Evolutionary conservation across 1,140 invertebrate genomes (phyloP).

Genomic region (Lepidostoma basale): DNA sequence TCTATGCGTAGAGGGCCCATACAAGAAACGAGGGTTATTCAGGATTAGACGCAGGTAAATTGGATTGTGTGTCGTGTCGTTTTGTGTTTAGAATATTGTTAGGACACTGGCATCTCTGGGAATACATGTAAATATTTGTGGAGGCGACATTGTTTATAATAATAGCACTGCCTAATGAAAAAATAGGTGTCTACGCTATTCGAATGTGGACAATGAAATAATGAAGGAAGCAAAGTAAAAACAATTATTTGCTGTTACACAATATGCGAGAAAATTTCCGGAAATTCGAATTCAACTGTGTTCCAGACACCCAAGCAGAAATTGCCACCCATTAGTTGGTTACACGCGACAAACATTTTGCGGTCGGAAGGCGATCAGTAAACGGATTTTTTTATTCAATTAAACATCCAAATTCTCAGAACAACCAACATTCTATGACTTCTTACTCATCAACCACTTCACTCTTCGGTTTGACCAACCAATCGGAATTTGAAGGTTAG

Average conservation of each 20-base stretch:
- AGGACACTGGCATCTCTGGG: not conserved
- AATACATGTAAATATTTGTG: too few relatives aligned
- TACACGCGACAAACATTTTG: not conserved
- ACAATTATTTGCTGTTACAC: too few relatives aligned
- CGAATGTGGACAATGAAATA: too few relatives aligned
- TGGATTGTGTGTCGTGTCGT: slow-evolving; percentile 16
- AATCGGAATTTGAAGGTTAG: too few relatives aligned
- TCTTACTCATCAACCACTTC: not conserved
- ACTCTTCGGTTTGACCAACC: too few relatives aligned
- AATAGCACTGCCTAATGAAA: too few relatives aligned
- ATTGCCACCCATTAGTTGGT: not conserved
- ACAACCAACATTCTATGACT: not conserved
- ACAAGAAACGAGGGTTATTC: not conserved
- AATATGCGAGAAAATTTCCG: too few relatives aligned
- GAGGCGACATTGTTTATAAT: too few relatives aligned
- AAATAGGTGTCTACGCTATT: too few relatives aligned
- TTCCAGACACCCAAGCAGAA: not conserved
- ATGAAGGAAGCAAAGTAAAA: too few relatives aligned
- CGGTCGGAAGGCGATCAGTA: not conserved
- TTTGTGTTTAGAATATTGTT: slow-evolving; percentile 21
- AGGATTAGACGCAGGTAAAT: slow-evolving; percentile 26
- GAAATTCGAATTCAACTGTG: not conserved
- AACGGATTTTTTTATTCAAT: not conserved
- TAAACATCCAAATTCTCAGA: not conserved
- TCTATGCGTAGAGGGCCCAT: too few relatives aligned